Conservation (phyloP, 2,113 vertebrate genomes). For the Pituophis catenifer region DNA sequence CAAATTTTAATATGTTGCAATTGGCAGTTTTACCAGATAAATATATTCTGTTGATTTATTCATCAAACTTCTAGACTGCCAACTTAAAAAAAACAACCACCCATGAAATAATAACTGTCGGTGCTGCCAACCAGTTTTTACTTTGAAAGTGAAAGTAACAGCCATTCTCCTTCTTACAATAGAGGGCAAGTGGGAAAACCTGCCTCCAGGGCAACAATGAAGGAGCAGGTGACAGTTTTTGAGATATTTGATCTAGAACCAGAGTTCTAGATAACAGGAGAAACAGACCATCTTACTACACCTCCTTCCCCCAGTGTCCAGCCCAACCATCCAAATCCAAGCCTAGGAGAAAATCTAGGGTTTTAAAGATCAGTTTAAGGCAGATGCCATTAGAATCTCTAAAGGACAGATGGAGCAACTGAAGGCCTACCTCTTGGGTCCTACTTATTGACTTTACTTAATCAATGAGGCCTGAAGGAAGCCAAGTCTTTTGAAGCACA, state of each 20-base stretch:
- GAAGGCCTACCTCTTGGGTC: not conserved
- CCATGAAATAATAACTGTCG: not conserved
- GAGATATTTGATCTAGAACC: not conserved
- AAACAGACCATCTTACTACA: not conserved
- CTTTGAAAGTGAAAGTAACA: not conserved
- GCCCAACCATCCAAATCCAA: not conserved
- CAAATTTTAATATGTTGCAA: not conserved
- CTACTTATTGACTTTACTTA: not conserved
- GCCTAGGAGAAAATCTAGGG: not conserved
- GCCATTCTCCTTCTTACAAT: not conserved
- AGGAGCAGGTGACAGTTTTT: not conserved
- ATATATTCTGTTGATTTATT: not conserved
- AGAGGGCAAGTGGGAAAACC: not conserved
- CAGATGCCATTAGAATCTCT: not conserved
- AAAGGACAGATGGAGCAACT: not conserved
- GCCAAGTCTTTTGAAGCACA: not conserved
- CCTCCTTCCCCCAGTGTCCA: not conserved
- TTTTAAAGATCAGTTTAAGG: not conserved
- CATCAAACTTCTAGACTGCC: not conserved
- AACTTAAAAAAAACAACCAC: not conserved
- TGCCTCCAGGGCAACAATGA: not conserved
- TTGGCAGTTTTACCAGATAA: not conserved
- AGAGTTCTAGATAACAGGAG: not conserved
- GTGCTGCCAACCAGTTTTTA: not conserved
- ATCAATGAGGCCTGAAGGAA: not conserved